Percentiles rank a stretch among this genome's conserved stretches.
phyloP scores from a whole-genome alignment of 2,888 invertebrate genomes.

The Drosophila kanekoi region DNA sequence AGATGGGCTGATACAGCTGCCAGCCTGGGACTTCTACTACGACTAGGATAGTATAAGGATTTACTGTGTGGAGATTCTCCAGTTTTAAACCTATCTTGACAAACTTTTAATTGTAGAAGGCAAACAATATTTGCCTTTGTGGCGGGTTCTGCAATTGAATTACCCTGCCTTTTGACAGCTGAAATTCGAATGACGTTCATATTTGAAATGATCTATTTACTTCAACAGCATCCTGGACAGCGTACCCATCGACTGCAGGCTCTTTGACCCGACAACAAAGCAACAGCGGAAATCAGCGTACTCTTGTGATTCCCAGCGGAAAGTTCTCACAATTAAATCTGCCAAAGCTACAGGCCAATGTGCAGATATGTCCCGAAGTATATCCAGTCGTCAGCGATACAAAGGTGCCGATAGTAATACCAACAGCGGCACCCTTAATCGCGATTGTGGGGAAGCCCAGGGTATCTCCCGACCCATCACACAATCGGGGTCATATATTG shows the following conservation, averaged over 20 bases:
- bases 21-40: too few relatives aligned
- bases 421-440: constrained; percentile 70
- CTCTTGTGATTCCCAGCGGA: constrained; percentile 71
- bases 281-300: constrained; percentile 75
- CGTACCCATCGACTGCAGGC: constrained; percentile 83
- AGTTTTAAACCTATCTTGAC: too few relatives aligned
- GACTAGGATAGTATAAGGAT: too few relatives aligned
- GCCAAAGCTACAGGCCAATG: constrained; percentile 79
- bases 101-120: too few relatives aligned
- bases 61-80: too few relatives aligned
- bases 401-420: constrained; percentile 78
- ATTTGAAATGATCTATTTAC: neutral
- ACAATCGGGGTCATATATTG: constrained; percentile 83
- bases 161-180: too few relatives aligned
- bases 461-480: constrained; percentile 74
- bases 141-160: too few relatives aligned
- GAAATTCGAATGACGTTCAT: neutral
- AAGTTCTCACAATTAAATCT: constrained; percentile 73
- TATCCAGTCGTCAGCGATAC: constrained; percentile 76
- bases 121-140: too few relatives aligned
- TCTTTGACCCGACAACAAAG: constrained; percentile 84
- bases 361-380: constrained; percentile 82
- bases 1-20: too few relatives aligned
- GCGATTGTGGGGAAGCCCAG: constrained; percentile 68
- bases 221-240: constrained; percentile 82